phyloP scores from a whole-genome alignment of 2,888 invertebrate species.

The Ennomos quercinarius region DNA sequence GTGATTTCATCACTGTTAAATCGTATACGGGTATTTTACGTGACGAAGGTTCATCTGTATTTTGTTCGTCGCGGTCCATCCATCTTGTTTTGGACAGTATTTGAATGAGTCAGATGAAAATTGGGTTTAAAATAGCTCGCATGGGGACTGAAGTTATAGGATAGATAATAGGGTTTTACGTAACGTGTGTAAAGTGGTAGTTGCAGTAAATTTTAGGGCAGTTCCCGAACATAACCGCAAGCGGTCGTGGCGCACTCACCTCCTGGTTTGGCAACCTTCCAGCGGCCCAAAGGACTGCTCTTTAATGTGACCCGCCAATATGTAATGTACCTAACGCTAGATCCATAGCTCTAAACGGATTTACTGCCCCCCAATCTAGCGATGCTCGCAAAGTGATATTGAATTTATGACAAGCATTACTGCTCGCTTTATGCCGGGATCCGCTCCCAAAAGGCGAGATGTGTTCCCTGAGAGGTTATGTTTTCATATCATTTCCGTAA shows the following conservation, averaged over 20 bases:
- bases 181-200: conserved; percentile 31
- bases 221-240: conserved; percentile 51
- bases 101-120: conserved; percentile 30
- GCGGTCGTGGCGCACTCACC: conserved; percentile 61
- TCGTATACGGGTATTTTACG: conserved; percentile 44
- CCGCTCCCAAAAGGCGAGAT: conserved; percentile 40
- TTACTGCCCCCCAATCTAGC: conserved; percentile 52
- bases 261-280: conserved; percentile 63
- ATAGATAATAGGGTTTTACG: conserved; percentile 28
- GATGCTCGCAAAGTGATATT: conserved; percentile 53
- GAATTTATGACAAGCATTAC: conserved; percentile 51
- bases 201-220: conserved; percentile 48
- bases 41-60: conserved; percentile 48
- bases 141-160: conserved; percentile 13
- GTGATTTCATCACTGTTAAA: conserved; percentile 51
- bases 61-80: conserved; percentile 32
- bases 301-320: conserved; percentile 36
- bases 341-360: conserved; percentile 43
- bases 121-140: conserved; percentile 14
- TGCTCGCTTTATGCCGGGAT: conserved; percentile 40
- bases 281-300: conserved; percentile 45
- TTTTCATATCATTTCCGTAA: conserved; percentile 41
- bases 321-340: conserved; percentile 36
- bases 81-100: conserved; percentile 34
- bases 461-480: conserved; percentile 41